A percentile compares a stretch with the other conserved stretches of the same genome.
phyloP scores from a whole-genome alignment of 2,797 vertebrate genomes.

The Urosaurus nigricauda region DNA sequence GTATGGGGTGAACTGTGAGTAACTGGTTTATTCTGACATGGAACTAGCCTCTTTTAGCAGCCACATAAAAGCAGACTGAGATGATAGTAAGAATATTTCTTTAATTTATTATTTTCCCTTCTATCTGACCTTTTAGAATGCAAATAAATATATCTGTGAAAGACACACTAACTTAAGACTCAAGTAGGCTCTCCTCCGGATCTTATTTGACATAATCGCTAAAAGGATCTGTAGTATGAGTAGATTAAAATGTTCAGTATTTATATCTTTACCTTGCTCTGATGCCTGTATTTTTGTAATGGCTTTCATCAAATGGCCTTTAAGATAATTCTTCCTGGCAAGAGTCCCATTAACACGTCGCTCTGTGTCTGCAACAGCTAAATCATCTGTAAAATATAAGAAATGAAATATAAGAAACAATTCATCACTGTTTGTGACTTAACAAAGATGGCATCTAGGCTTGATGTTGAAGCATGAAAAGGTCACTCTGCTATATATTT shows the following conservation, averaged over 20 bases:
- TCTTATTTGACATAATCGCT: not conserved
- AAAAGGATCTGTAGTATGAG: not conserved
- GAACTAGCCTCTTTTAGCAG: not conserved
- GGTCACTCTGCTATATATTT: not conserved
- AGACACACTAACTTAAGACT: no score
- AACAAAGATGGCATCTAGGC: not conserved
- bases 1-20: not conserved
- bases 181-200: not conserved
- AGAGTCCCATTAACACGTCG: constrained; percentile 85
- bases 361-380: constrained; percentile 80
- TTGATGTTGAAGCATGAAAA: not conserved
- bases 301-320: constrained; percentile 79
- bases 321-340: constrained; percentile 81
- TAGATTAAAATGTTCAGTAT: not conserved
- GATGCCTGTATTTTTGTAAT: constrained; percentile 79
- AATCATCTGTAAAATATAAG: constrained; percentile 72
- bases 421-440: not conserved
- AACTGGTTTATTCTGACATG: not conserved
- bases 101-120: not conserved
- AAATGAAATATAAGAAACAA: constrained; percentile 37
- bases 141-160: no score
- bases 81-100: not conserved
- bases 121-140: no score
- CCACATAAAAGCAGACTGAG: not conserved
- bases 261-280: constrained; percentile 82